These are phyloP conservation scores for Acinonyx jubatus DNA, from an alignment of 2,113 vertebrate species.

Conservation along the genomic window DNA sequence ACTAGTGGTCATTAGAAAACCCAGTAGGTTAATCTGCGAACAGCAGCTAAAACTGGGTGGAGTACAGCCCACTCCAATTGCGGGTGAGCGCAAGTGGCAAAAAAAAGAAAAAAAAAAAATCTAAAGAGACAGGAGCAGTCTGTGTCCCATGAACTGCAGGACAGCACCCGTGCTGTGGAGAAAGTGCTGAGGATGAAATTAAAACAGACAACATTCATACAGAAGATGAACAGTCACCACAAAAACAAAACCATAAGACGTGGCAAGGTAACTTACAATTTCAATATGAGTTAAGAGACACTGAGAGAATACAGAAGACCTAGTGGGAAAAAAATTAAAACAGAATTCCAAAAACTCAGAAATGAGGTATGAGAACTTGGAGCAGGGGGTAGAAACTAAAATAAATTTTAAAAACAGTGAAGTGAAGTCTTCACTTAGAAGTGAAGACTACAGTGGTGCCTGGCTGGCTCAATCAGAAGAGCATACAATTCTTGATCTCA, in stretches of 20 bases:
- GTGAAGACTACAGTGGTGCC: background rate
- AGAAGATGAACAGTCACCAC: background rate
- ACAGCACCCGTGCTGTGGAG: background rate
- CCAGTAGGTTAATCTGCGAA: background rate
- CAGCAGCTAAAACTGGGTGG: background rate
- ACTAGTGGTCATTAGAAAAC: background rate
- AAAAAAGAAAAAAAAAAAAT: background rate
- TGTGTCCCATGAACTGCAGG: rapidly evolving
- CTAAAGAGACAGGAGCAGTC: background rate
- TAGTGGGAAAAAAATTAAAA: background rate
- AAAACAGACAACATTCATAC: background rate
- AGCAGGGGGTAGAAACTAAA: no score
- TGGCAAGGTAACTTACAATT: background rate
- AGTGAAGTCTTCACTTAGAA: background rate
- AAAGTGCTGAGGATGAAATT: background rate
- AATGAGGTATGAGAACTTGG: background rate
- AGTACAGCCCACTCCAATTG: no score
- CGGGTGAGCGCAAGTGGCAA: background rate
- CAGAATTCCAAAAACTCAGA: background rate
- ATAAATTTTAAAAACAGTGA: no score
- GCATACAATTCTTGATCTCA: no score
- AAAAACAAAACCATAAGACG: background rate
- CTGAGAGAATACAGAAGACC: background rate
- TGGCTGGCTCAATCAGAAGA: no score
- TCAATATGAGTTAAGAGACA: background rate